Evolutionary conservation across 2,797 vertebrate genomes (phyloP).

Genomic region (Poeciliopsis turneri): DNA sequence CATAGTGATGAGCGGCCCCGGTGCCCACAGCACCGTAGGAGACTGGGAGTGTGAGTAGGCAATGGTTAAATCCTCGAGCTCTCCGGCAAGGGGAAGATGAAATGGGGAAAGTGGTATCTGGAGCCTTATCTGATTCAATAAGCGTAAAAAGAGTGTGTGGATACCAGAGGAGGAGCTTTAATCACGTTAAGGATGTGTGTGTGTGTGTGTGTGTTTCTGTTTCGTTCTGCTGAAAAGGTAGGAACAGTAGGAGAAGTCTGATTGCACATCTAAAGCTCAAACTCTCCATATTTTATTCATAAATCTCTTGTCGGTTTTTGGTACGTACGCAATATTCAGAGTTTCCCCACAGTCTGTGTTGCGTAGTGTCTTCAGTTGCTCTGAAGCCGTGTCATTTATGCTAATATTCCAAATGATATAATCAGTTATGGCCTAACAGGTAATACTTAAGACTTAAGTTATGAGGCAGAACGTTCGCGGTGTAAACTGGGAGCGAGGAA

Average conservation of each 20-base stretch:
- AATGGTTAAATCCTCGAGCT: slow-evolving; percentile 54
- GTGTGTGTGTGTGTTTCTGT: slow-evolving; percentile 17
- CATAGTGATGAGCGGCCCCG: slow-evolving; percentile 71
- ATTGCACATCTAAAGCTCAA: background rate
- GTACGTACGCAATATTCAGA: background rate
- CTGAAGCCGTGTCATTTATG: slow-evolving; percentile 2
- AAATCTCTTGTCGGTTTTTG: background rate
- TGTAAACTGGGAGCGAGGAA: background rate
- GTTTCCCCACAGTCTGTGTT: background rate
- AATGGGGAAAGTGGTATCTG: slow-evolving; percentile 59
- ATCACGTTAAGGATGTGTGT: slow-evolving; percentile 33
- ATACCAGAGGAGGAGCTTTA: slow-evolving; percentile 47
- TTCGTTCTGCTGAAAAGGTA: slow-evolving; percentile 15
- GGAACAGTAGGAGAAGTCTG: background rate
- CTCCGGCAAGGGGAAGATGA: slow-evolving; percentile 52
- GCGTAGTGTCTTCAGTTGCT: slow-evolving; percentile 6
- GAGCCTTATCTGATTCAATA: slow-evolving; percentile 62
- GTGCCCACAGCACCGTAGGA: slow-evolving; percentile 65
- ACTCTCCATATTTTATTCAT: background rate
- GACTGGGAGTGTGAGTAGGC: slow-evolving; percentile 64
- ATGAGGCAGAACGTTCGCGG: slow-evolving; percentile 5
- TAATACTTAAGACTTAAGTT: slow-evolving; percentile 7
- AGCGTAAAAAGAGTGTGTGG: slow-evolving; percentile 38
- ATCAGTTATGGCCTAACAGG: slow-evolving; percentile 12
- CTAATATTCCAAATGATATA: slow-evolving; percentile 17